Conservation (phyloP, 2,797 vertebrate species). For the Spea hammondii region DNA sequence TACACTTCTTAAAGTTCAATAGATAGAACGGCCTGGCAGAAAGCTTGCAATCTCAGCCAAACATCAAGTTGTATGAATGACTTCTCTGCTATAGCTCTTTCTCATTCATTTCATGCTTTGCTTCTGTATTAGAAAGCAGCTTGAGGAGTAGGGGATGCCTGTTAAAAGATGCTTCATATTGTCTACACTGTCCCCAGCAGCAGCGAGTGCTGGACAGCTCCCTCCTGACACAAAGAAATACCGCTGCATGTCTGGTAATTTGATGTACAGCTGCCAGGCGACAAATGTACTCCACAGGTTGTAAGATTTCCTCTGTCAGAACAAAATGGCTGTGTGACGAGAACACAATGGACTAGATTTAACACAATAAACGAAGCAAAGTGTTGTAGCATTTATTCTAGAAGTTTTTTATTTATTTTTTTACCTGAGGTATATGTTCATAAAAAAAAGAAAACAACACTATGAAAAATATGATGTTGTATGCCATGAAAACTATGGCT, state of each 20-base stretch:
- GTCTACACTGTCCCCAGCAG: conserved; percentile 30
- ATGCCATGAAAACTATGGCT: too few species aligned
- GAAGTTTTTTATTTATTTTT: background rate
- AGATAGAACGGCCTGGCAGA: background rate
- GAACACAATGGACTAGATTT: conserved; percentile 37
- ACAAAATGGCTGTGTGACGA: conserved; percentile 39
- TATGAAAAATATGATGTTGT: too few species aligned
- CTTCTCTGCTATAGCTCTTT: conserved; percentile 8
- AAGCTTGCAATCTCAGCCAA: conserved; percentile 35
- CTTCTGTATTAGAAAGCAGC: conserved; percentile 38
- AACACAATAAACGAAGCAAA: conserved; percentile 26
- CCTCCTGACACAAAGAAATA: conserved; percentile 52
- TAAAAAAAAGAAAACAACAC: too few species aligned
- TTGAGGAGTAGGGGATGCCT: conserved; percentile 32
- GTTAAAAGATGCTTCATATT: conserved; percentile 47
- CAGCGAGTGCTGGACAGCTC: conserved; percentile 44
- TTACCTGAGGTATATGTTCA: background rate
- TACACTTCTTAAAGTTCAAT: too few species aligned
- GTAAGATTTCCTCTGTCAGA: conserved; percentile 41
- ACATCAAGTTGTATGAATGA: background rate
- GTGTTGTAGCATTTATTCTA: background rate
- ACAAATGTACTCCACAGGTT: conserved; percentile 52
- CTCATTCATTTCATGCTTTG: conserved; percentile 34
- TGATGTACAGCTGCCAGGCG: conserved; percentile 48
- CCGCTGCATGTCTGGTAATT: conserved; percentile 47